Evolutionary conservation across 2,797 vertebrate genomes (phyloP), one percentile per base, ranked within the genome.

Genomic region (Enteromius unitaeniatus): DNA sequence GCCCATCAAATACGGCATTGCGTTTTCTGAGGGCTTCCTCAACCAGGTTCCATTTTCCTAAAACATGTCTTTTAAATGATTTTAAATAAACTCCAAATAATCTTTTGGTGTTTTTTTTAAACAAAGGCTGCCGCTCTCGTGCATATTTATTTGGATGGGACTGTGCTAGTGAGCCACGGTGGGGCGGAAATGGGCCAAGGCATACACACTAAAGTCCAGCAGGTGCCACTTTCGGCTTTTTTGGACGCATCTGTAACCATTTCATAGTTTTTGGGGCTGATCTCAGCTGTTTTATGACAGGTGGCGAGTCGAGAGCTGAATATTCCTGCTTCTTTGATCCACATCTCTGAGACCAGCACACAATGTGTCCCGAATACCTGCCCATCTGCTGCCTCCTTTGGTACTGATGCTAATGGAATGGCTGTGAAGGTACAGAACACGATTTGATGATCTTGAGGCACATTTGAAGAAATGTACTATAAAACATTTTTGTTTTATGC

Each of bases 371-470:
- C 97, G 26, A 98, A 98, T 89, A 94, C 96, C 0, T 89, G 91
- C 17, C 92, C 94, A 0, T 95, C 96, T 0, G 96, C 86, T 0
- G 97, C 94, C 0, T 99, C 97, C 82, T 91, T 94, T 1, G 95
- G 97, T 0, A 96, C 97, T 0, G 97, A 98, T 5, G 94, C 95
- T 90, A 98, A 97, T 1, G 97, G 96, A 87, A 96, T 95, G 95
- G 97, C 97, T 0, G 95, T 97, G 84, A 95, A 96, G 96, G 97
- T 97, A 34, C 31, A 14, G 28, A 26, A 78, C 23, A 62, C 55
- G 0, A 53, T 75, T 75, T n/a, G 31, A n/a, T 53, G 17, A 51
- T 74, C 0, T 53, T 74, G 6, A 69, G 26, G 26, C 49, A 67
- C 0, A 37, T 53, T 74, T 53, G 28, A 74, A 78, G 28, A 49